Base-by-base conservation (phyloP, 2,113 vertebrate genomes). In the Nibea coibor region DNA sequence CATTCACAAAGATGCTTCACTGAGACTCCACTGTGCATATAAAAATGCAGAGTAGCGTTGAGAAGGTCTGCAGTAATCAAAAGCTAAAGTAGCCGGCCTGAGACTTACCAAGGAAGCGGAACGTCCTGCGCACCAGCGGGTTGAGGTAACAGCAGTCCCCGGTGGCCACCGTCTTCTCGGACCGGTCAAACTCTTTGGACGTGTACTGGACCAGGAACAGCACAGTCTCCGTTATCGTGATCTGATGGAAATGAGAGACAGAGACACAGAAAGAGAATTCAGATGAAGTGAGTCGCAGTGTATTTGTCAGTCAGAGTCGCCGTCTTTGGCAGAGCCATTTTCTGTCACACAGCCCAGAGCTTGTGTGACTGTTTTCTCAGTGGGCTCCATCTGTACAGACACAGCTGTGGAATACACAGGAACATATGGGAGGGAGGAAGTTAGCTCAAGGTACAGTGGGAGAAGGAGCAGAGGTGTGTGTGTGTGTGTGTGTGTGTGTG, bases 91-190 rank as follows among this genome's bases (percentile, higher is more conserved):
- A 35, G 35, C 35, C 7, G 3, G 19, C 24, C 3, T 1, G 16
- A 12, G 20, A 95, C 97, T 83, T 95, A 99, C 98, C 98, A 43
- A 99, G 96, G 93, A 99, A 99, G 88, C 98, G 96, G 91, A 98
- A 96, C 69, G 97, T 99, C 90, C 98, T 94, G 88, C 98, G 96
- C 81, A 99, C 97, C 91, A 99, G 89, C 28, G 98, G 98, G 82
- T 99, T 99, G 93, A 99, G 97, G 87, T 99, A 99, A 93, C 98
- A 99, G 94, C 98, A 99, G 94, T 99, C 98, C 91, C 98, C 98
- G 0, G 96, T 98, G 90, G 97, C 95, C 84, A 99, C 95, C 4
- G 96, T 97, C 95, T 98, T 99, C 93, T 99, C 97, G 80, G 97
- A 97, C 64, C 96, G 96, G 94, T 98, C 98, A 85, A 97, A 98